Conservation (phyloP, 2,797 vertebrate species). For the Anomalospiza imberbis region DNA sequence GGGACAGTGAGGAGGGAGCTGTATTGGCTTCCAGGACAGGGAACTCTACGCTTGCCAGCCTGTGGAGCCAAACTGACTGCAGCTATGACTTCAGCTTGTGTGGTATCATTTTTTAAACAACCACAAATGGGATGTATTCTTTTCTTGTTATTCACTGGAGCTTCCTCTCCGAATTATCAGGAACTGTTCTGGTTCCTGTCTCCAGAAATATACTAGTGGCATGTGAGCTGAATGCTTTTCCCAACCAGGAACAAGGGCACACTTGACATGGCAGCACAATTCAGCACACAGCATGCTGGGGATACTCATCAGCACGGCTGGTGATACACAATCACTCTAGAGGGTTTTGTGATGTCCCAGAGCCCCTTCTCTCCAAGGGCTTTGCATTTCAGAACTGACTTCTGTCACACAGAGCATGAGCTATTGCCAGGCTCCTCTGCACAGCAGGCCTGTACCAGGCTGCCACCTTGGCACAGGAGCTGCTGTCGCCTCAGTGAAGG, state of each 20-base stretch:
- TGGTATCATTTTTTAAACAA: not conserved
- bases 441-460: not conserved
- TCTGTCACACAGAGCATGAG: not conserved
- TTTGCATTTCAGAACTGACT: not conserved
- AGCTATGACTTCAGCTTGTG: not conserved
- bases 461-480: not conserved
- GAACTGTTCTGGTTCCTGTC: not conserved
- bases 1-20: not conserved
- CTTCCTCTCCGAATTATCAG: not conserved
- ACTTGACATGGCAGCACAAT: not conserved
- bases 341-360: not conserved
- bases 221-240: not conserved
- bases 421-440: not conserved
- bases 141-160: not conserved
- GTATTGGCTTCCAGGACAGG: not conserved
- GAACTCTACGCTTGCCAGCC: not conserved
- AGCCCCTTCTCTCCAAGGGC: not conserved
- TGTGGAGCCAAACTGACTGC: not conserved
- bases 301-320: not conserved
- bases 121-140: not conserved
- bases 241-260: rapidly evolving
- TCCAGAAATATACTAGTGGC: not conserved
- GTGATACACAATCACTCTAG: rapidly evolving
- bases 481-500: not conserved
- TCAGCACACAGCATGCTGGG: not conserved